Evolutionary conservation across 1,140 invertebrate genomes (phyloP).

Genomic region (Drosophila chauvacae): DNA sequence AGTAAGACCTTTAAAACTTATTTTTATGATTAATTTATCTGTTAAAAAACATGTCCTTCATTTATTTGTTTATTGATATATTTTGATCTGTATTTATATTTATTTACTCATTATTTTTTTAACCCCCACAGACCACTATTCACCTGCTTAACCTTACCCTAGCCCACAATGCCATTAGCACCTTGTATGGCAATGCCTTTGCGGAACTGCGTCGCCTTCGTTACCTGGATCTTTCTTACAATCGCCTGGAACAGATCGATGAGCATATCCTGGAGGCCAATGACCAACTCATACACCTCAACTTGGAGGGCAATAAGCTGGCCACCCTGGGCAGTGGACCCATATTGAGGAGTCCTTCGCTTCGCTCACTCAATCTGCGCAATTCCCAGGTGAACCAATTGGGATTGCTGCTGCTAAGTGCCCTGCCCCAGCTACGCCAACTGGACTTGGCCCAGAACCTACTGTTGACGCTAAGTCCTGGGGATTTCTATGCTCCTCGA

Average conservation of each 20-base stretch:
- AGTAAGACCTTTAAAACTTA: too few relatives aligned
- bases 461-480: constrained; percentile 61
- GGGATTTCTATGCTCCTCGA: constrained; percentile 54
- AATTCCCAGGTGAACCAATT: constrained; percentile 76
- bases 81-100: not conserved
- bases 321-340: constrained; percentile 50
- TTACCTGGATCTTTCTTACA: constrained; percentile 74
- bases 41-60: not conserved
- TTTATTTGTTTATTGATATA: not conserved
- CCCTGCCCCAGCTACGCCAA: constrained; percentile 62
- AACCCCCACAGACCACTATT: constrained; percentile 44
- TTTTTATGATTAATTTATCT: too few relatives aligned
- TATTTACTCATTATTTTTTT: not conserved
- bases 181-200: constrained; percentile 72
- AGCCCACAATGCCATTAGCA: constrained; percentile 75
- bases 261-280: constrained; percentile 73
- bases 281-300: constrained; percentile 53
- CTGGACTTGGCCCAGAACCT: constrained; percentile 76
- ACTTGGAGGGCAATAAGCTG: constrained; percentile 79
- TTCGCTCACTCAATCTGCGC: constrained; percentile 67
- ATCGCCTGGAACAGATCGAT: constrained; percentile 78
- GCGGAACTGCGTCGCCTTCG: constrained; percentile 49
- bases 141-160: constrained; percentile 67
- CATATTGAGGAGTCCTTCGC: constrained; percentile 55
- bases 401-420: constrained; percentile 44